Conservation (phyloP, 2,113 vertebrate species). For the Tylochromis polylepis region DNA sequence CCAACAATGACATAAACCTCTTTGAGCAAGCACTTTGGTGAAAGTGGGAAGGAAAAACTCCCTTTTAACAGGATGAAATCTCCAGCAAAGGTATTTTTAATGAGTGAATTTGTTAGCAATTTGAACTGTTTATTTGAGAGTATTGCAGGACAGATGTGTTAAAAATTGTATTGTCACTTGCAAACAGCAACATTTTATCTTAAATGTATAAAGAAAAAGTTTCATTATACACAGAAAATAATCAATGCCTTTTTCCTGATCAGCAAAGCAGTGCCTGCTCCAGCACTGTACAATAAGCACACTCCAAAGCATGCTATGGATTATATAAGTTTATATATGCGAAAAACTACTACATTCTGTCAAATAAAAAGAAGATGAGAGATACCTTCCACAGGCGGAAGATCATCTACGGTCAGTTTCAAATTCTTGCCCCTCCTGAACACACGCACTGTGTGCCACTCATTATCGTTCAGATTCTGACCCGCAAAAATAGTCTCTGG, state of each 20-base stretch:
- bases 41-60: too few species aligned
- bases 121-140: not conserved
- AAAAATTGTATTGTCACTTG: not conserved
- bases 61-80: too few species aligned
- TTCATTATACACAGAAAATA: not conserved
- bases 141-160: not conserved
- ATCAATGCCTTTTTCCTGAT: not conserved
- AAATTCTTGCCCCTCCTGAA: conserved; percentile 94
- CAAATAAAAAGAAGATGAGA: not conserved
- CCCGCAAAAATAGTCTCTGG: conserved; percentile 98
- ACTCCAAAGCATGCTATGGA: not conserved
- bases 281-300: not conserved
- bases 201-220: not conserved
- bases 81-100: too few species aligned
- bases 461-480: conserved; percentile 99
- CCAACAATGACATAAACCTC: not conserved
- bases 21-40: too few species aligned
- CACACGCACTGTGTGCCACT: conserved; percentile 98
- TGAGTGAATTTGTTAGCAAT: too few species aligned
- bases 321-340: not conserved
- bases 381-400: conserved; percentile 77
- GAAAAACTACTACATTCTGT: not conserved
- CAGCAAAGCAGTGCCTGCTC: not conserved
- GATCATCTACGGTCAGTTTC: conserved; percentile 95
- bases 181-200: not conserved